These are phyloP conservation scores for Apodemus agrarius DNA, from an alignment of 2,797 vertebrate genomes.

Conservation along the genomic window DNA sequence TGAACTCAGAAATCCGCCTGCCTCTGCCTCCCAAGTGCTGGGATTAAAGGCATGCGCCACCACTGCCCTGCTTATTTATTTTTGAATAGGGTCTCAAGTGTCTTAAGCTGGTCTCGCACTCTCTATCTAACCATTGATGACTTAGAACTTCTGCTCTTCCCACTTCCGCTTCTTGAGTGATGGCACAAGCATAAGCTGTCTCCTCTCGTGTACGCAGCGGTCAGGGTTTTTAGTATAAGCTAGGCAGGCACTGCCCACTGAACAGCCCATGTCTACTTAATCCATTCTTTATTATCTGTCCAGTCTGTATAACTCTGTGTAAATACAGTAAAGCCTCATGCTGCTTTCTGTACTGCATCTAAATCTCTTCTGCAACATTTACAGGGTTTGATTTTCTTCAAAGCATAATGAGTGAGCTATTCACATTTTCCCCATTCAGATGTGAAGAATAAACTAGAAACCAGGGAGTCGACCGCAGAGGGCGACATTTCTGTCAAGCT, in stretches of 20 bases:
- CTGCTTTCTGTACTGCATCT: not conserved
- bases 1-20: no score
- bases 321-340: slow-evolving; percentile 7
- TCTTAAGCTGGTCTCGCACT: not conserved
- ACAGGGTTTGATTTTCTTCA: slow-evolving; percentile 4
- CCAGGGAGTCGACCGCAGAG: not conserved
- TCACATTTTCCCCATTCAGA: slow-evolving; percentile 59
- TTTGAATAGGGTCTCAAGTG: not conserved
- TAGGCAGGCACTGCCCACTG: not conserved
- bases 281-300: slow-evolving; percentile 1
- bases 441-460: slow-evolving; percentile 64
- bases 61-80: no score
- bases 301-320: not conserved
- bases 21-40: no score
- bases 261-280: not conserved
- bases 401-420: slow-evolving; percentile 32
- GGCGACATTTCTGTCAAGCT: slow-evolving; percentile 47
- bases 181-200: not conserved
- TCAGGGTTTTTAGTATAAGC: not conserved
- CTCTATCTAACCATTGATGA: not conserved
- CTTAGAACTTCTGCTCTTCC: not conserved
- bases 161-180: not conserved
- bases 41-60: no score
- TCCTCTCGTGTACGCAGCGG: no score
- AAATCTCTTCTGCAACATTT: not conserved